Evolutionary conservation across 2,888 invertebrate genomes (phyloP).

Genomic region (Platypus cylindrus): DNA sequence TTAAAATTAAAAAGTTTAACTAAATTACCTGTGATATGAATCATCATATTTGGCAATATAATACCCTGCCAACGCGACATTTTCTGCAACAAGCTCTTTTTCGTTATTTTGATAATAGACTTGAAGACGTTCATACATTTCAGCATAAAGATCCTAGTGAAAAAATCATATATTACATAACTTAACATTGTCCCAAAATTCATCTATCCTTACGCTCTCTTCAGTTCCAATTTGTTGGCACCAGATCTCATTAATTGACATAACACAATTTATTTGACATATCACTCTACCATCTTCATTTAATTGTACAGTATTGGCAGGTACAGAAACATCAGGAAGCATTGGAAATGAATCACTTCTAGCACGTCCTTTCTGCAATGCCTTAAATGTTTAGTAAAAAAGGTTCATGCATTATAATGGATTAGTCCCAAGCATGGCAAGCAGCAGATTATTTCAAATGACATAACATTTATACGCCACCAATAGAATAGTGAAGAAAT

Average conservation of each 20-base stretch:
- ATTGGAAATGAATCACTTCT: conserved; percentile 12
- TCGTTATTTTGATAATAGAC: conserved; percentile 27
- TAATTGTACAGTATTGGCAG: conserved; percentile 30
- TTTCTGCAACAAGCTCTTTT: conserved; percentile 13
- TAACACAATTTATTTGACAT: conserved; percentile 34
- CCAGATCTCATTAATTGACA: conserved; percentile 39
- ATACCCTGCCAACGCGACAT: conserved; percentile 30
- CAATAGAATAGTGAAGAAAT: too few species aligned
- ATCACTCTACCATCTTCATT: conserved; percentile 33
- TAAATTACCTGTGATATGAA: conserved; percentile 25
- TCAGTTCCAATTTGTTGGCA: conserved; percentile 38
- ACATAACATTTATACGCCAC: too few species aligned
- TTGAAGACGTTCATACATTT: conserved; percentile 33
- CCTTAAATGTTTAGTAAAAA: conserved; percentile 22
- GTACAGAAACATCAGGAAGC: conserved; percentile 27
- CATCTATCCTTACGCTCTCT: conserved; percentile 34
- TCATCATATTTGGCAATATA: conserved; percentile 35
- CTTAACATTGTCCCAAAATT: neutral
- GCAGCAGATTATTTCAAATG: too few species aligned
- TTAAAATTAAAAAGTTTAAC: too few species aligned
- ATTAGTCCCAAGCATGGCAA: conserved; percentile 17
- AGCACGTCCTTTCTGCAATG: conserved; percentile 31
- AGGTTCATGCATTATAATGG: conserved; percentile 13
- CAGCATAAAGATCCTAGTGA: conserved; percentile 31
- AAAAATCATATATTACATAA: neutral